phyloP scores from a whole-genome alignment of 2,888 invertebrate species.

The Cosmia pyralina region DNA sequence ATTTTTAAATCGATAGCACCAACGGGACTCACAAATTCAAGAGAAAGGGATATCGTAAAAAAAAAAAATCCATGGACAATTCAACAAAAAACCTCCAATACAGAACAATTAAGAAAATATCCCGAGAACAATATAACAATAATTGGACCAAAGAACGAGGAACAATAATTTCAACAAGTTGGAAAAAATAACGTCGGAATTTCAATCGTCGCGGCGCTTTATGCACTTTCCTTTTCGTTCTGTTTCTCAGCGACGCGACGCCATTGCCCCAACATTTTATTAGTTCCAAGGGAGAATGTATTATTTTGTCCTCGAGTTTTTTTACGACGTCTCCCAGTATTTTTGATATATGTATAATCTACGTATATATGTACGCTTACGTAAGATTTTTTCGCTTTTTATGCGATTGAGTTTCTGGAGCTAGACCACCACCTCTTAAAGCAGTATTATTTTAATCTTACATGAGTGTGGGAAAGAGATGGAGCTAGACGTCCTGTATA shows the following conservation, averaged over 20 bases:
- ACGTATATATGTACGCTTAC: neutral
- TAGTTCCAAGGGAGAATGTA: constrained; percentile 57
- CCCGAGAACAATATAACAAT: constrained; percentile 32
- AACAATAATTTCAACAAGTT: constrained; percentile 29
- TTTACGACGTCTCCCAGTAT: constrained; percentile 44
- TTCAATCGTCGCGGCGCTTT: constrained; percentile 54
- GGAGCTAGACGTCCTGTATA: too few species aligned
- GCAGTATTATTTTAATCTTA: too few species aligned
- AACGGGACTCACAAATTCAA: neutral
- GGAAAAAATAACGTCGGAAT: constrained; percentile 50
- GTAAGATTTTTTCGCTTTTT: neutral
- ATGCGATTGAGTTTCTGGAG: neutral
- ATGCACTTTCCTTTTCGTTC: constrained; percentile 55
- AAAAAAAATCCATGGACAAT: neutral
- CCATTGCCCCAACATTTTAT: constrained; percentile 48
- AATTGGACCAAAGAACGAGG: constrained; percentile 49
- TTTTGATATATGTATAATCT: constrained; percentile 26
- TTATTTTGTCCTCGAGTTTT: constrained; percentile 53
- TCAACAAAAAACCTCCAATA: constrained; percentile 14
- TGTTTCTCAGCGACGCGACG: constrained; percentile 50
- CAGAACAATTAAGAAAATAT: constrained; percentile 47
- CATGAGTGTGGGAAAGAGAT: too few species aligned
- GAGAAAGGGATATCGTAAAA: constrained; percentile 19
- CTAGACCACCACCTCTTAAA: too few species aligned
- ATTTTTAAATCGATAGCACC: neutral